Conservation (phyloP, 2,113 vertebrate genomes). For the Anguilla japonica region DNA sequence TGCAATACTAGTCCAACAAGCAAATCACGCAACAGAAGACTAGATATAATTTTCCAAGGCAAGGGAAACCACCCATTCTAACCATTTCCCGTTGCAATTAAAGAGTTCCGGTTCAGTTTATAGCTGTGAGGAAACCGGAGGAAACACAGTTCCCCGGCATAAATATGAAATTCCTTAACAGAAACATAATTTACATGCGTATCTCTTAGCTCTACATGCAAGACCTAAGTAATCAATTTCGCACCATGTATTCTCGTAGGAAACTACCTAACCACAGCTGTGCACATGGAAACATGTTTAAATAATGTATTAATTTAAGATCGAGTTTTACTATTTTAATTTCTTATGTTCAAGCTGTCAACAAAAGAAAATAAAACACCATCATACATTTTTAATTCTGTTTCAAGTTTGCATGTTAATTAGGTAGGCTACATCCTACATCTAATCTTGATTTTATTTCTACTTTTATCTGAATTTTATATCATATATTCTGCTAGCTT, state of each 20-base stretch:
- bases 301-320: no score
- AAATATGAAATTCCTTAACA: background rate
- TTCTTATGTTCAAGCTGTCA: no score
- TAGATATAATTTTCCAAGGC: background rate
- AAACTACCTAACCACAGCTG: background rate
- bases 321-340: no score
- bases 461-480: no score
- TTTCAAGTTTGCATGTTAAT: no score
- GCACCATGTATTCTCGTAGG: background rate
- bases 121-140: background rate
- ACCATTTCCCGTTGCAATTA: background rate
- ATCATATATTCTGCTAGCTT: no score
- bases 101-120: background rate
- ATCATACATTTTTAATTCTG: no score
- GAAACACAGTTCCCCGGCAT: background rate
- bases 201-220: background rate
- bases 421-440: no score
- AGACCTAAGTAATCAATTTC: constrained; percentile 15
- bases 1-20: background rate
- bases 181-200: background rate
- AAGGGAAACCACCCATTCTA: background rate
- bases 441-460: no score
- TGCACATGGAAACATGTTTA: no score
- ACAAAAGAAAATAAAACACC: no score
- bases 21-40: background rate